Evolutionary conservation across 2,113 vertebrate genomes (phyloP), one percentile per base, ranked within the genome.

Genomic region (Anoplopoma fimbria): DNA sequence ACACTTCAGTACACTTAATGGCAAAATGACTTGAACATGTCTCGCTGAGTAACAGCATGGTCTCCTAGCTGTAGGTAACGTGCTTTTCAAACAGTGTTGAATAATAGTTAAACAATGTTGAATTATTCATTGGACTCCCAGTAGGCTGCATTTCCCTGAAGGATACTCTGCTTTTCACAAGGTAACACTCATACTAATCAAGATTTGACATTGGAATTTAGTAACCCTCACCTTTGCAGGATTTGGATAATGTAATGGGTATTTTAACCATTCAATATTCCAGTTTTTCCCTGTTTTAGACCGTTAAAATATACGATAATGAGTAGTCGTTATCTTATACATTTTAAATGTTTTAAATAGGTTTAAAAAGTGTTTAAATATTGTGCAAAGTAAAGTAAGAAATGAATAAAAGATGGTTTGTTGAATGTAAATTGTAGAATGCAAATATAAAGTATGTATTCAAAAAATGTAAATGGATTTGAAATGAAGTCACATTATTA

Each of bases 321-420:
- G 9, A 72, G 9, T 40, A 68, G 9, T 23, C 21, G 6, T 67
- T 27, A 21, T 40, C 15, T 14, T 31, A 42, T 33, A 6, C 15
- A 42, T 72, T 71, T 63, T 3, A 60, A 12, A 61, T 74, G 60
- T 23, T 62, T 62, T 33, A 62, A 62, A 36, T 36, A 27, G 27
- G 38, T 25, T 58, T 25, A 19, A 17, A 75, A 60, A 15, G 9
- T 21, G 0, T 71, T 19, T 72, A 42, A 47, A 33, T 34, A 33
- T 17, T 36, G 10, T 53, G 29, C 9, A 23, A 27, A 17, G 58
- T 47, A 25, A 72, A 60, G 12, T 14, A 49, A 17, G n/a, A 38
- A 9, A 65, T 40, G 9, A 29, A 38, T 38, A 2, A 36, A 23
- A n/a, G 21, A 53, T 27, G 31, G 19, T 33, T 61, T 61, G 6